Conservation (phyloP, 1,140 invertebrate genomes). For the Ostrea edulis region DNA sequence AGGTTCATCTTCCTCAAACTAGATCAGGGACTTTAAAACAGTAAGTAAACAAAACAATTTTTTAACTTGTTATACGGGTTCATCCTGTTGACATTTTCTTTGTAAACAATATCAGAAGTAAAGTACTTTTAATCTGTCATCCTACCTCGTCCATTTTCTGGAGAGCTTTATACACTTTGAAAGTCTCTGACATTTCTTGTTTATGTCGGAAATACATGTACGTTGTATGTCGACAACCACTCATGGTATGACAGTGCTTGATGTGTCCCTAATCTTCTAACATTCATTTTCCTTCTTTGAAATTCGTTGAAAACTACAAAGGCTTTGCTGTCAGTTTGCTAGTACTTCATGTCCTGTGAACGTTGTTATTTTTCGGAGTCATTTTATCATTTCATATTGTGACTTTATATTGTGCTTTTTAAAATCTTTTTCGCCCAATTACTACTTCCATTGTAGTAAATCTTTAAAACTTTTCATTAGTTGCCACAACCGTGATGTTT, state of each 20-base stretch:
- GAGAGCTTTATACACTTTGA: neutral
- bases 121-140: neutral
- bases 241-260: neutral
- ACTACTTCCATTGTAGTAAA: no score
- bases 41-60: neutral
- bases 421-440: no score
- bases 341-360: no score
- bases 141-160: neutral
- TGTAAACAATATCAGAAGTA: neutral
- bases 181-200: neutral
- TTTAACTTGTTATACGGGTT: neutral
- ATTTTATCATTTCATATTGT: no score
- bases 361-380: no score
- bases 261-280: no score
- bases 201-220: neutral
- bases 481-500: no score
- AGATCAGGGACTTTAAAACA: neutral
- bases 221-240: neutral
- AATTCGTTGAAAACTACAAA: no score
- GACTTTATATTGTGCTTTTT: no score
- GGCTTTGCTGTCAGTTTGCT: no score
- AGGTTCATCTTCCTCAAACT: neutral
- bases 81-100: neutral
- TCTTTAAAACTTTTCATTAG: no score
- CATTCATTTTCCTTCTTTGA: no score